Evolutionary conservation across 2,888 invertebrate genomes (phyloP), one percentile per base, ranked within the genome.

Genomic region (Lasioglossum zephyrum): DNA sequence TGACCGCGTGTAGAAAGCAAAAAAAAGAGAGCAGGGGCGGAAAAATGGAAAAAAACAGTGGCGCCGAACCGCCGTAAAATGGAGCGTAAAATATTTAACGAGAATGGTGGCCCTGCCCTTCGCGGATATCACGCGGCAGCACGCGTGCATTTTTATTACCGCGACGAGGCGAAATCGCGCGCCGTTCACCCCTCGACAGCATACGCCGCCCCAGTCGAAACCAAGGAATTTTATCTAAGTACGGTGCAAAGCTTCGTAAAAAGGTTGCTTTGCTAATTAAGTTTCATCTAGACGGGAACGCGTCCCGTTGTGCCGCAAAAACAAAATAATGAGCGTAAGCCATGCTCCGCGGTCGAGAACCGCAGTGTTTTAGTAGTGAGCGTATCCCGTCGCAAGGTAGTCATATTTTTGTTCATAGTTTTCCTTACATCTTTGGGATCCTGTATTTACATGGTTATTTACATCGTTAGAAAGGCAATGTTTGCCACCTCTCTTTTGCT

Each of bases 81-180:
- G 87, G 84, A 75, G 85, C 89, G 88, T 92, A 93, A 93, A 93
- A 89, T 92, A 92, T 92, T 92, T 91, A 93, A 92, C 90, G 90
- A 85, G 84, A 81, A 77, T 82, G 81, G 76, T 81, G 81, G 81
- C 81, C 86, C 82, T 81, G 77, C 85, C 80, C 78, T 89, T 82
- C 70, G 75, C 73, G 77, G 84, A 73, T 86, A 84, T 87, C 85
- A 81, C 82, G 44, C 82, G 84, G 82, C 82, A 75, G 70, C 81
- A 81, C 83, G 82, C 88, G 86, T 88, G 87, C 60, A 77, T n/a
- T 77, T 77, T 86, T 82, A 80, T 83, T 80, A 81, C 60, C 47
- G 63, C 49, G 47, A 41, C 41, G 13, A 22, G 39, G 31, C n/a
- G 47, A 72, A 53, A 85, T 85, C 57, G 53, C 74, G 69, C 60